Evolutionary conservation across 2,797 vertebrate species (phyloP).

Genomic region (Brachyalestes nurse): DNA sequence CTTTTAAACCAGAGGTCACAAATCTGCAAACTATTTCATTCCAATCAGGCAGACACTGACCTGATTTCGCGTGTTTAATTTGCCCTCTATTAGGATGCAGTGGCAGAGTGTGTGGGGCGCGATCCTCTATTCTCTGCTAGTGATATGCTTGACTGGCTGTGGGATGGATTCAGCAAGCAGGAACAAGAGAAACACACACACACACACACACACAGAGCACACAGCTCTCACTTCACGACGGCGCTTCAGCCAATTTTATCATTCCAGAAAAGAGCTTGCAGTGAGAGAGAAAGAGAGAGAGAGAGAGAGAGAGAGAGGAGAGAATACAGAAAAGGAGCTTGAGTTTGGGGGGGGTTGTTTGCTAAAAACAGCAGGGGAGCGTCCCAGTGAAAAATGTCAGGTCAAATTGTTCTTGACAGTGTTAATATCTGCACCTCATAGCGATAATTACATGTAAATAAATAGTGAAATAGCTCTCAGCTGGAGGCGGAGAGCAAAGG

Average conservation of each 20-base stretch:
- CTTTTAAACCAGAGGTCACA: too few relatives aligned
- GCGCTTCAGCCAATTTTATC: conserved; percentile 82
- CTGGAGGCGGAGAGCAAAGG: conserved; percentile 81
- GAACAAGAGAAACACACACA: conserved; percentile 72
- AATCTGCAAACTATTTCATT: too few relatives aligned
- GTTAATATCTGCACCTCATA: conserved; percentile 99
- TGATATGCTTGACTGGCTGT: conserved; percentile 80
- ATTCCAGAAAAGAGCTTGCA: conserved; percentile 78
- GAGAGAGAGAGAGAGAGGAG: conserved; percentile 54
- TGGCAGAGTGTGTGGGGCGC: conserved; percentile 78
- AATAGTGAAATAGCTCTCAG: conserved; percentile 97
- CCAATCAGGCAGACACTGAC: too few relatives aligned
- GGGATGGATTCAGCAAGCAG: conserved; percentile 80
- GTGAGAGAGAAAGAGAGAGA: conserved; percentile 33
- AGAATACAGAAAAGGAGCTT: conserved; percentile 45
- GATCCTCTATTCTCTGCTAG: conserved; percentile 80
- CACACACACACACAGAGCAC: conserved; percentile 42
- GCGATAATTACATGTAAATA: conserved; percentile 99
- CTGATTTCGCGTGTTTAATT: conserved; percentile 67
- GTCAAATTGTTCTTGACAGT: conserved; percentile 99
- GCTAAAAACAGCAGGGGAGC: conserved; percentile 83
- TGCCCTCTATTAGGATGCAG: conserved; percentile 81
- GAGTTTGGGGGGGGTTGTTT: conserved; percentile 63
- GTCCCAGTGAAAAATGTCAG: conserved; percentile 98
- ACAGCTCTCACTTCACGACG: conserved; percentile 66